Evolutionary conservation across 2,888 invertebrate genomes (phyloP).

Genomic region (Pollenia amentaria): DNA sequence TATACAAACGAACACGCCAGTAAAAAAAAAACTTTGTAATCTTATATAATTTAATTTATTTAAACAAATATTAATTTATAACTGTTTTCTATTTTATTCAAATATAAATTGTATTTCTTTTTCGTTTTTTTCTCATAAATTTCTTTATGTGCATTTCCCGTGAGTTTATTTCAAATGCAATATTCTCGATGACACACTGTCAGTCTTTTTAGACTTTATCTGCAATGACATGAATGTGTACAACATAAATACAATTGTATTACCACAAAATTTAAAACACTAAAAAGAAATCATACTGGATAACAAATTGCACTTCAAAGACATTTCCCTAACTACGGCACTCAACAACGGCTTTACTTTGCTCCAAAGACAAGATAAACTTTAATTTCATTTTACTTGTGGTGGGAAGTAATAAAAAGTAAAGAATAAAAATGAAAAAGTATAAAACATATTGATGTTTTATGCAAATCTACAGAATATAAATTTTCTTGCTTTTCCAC

Average conservation of each 20-base stretch:
- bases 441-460: conserved; percentile 58
- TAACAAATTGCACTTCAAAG: conserved; percentile 41
- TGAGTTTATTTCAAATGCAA: conserved; percentile 12
- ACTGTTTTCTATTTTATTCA: neutral
- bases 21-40: no score
- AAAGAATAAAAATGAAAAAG: conserved; percentile 29
- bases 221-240: conserved; percentile 39
- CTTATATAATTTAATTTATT: neutral
- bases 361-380: conserved; percentile 36
- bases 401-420: conserved; percentile 46
- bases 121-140: neutral
- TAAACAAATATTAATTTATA: neutral
- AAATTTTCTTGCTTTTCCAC: neutral
- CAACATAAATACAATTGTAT: conserved; percentile 30
- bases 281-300: conserved; percentile 27
- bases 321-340: conserved; percentile 18
- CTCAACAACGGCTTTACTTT: neutral
- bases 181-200: conserved; percentile 43
- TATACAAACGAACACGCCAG: no score
- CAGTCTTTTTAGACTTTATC: conserved; percentile 13
- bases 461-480: conserved; percentile 42
- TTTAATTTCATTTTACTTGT: conserved; percentile 57
- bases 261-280: conserved; percentile 7
- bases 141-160: conserved; percentile 18
- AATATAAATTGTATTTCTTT: neutral